These are phyloP conservation scores for Lasioglossum marginatum DNA, from an alignment of 2,888 invertebrate genomes.

Conservation along the genomic window DNA sequence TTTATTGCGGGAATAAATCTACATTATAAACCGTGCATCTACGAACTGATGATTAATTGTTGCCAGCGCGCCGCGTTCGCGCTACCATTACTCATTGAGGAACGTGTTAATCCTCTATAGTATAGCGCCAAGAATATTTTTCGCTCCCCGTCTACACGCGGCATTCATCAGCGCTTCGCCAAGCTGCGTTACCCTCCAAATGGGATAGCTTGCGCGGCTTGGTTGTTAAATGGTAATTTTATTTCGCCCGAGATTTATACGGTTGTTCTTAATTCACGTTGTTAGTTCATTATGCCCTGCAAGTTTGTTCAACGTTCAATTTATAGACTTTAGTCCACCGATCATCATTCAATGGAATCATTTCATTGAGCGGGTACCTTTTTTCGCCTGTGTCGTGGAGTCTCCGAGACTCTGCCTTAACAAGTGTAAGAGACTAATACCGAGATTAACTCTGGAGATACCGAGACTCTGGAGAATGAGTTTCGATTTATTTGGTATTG, in stretches of 20 bases:
- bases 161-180: slow-evolving; percentile 27
- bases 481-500: not conserved
- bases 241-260: slow-evolving; percentile 39
- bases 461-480: not conserved
- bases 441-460: too few relatives aligned
- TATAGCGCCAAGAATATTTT: slow-evolving; percentile 51
- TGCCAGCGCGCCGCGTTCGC: slow-evolving; percentile 17
- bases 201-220: slow-evolving; percentile 18
- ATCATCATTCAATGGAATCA: not conserved
- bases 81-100: slow-evolving; percentile 53
- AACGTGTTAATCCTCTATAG: slow-evolving; percentile 61
- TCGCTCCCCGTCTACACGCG: slow-evolving; percentile 7
- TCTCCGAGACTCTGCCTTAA: not conserved
- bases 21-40: slow-evolving; percentile 43
- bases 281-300: slow-evolving; percentile 36
- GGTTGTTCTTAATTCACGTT: slow-evolving; percentile 11
- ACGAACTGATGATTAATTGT: slow-evolving; percentile 56
- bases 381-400: not conserved
- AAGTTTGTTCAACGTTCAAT: slow-evolving; percentile 19
- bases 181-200: slow-evolving; percentile 14
- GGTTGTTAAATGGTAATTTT: slow-evolving; percentile 55
- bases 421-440: not conserved
- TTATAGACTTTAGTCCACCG: slow-evolving; percentile 20
- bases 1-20: slow-evolving; percentile 48
- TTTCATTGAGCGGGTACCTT: not conserved